Evolutionary conservation across 2,888 invertebrate species (phyloP), one percentile per base, ranked within the genome.

Genomic region (Amblyjoppa proteus): DNA sequence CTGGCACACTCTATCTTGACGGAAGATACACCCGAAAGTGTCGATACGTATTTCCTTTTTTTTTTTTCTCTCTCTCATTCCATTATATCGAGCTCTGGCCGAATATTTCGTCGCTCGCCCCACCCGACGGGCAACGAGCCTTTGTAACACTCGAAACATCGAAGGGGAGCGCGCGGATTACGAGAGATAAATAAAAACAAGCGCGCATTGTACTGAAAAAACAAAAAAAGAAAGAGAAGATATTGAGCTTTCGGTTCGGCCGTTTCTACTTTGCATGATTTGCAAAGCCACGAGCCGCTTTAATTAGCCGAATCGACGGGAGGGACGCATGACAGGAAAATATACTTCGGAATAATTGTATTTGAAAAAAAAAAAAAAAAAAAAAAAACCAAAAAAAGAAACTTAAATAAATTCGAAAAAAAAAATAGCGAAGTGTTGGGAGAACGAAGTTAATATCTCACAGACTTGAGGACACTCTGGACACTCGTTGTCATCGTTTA

Each of bases 21-120:
- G 28, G 25, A 58, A 58, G 25, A 58, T 28, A 58, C 58, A 58
- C 58, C 56, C 58, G 11, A 25, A 58, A 58, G 58, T 58, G 58
- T 58, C 28, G 13, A 58, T 58, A 49, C 58, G 58, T 58, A 13
- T 28, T 58, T 20, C 20, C 20, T 20, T 58, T 25, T 25, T 28
- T 20, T 58, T 28, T 58, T 3, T 13, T 28, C 1, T 13, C 4
- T 1, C 3, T 11, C 9, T 11, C 41, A 9, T 41, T 11, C 41
- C 11, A 11, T 41, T 41, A 11, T 11, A 41, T 41, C 41, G 41
- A 41, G 9, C 9, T 28, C 58, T 4, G 28, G 28, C 4, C 58
- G 28, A 25, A 56, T 56, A 56, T 56, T 11, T 58, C 58, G 11
- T 13, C 28, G 25, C 13, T 28, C 58, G 11, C 11, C 5, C 58